phyloP scores from a whole-genome alignment of 1,140 invertebrate species.

The Danaus plexippus region DNA sequence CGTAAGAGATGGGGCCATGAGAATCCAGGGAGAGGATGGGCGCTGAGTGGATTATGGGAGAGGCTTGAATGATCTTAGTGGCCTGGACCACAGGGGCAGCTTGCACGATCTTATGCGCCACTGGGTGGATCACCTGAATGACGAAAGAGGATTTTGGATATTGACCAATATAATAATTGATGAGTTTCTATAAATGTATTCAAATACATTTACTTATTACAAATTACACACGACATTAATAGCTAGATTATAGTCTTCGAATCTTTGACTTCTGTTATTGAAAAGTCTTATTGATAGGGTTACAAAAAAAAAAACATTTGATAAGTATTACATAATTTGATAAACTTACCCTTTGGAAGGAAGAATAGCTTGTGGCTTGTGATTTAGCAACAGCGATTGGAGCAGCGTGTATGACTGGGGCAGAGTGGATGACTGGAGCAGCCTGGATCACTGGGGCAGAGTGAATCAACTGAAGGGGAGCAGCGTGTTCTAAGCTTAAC shows the following conservation, averaged over 20 bases:
- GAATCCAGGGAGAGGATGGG: conserved; percentile 33
- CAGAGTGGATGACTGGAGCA: conserved; percentile 28
- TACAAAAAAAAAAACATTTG: too few species aligned
- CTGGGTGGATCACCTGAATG: conserved; percentile 45
- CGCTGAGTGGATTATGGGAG: conserved; percentile 35
- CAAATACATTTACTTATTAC: too few species aligned
- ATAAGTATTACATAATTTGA: too few species aligned
- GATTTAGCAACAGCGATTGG: conserved; percentile 31
- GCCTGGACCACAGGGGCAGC: conserved; percentile 38
- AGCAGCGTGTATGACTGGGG: conserved; percentile 26
- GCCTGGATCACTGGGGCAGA: conserved; percentile 27
- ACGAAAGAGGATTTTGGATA: neutral
- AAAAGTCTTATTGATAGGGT: too few species aligned
- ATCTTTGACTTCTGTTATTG: neutral
- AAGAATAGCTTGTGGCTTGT: conserved; percentile 50
- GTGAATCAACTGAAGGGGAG: conserved; percentile 24
- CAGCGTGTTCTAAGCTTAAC: conserved; percentile 8
- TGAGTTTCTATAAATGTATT: too few species aligned
- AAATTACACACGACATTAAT: neutral
- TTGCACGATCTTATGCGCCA: conserved; percentile 32
- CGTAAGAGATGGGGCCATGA: conserved; percentile 34
- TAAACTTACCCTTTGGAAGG: conserved; percentile 45
- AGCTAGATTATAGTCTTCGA: too few species aligned
- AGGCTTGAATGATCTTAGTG: conserved; percentile 24
- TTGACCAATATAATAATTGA: too few species aligned